These are phyloP conservation scores for Eurytoma californica DNA, from an alignment of 2,888 invertebrate genomes.

Conservation along the genomic window DNA sequence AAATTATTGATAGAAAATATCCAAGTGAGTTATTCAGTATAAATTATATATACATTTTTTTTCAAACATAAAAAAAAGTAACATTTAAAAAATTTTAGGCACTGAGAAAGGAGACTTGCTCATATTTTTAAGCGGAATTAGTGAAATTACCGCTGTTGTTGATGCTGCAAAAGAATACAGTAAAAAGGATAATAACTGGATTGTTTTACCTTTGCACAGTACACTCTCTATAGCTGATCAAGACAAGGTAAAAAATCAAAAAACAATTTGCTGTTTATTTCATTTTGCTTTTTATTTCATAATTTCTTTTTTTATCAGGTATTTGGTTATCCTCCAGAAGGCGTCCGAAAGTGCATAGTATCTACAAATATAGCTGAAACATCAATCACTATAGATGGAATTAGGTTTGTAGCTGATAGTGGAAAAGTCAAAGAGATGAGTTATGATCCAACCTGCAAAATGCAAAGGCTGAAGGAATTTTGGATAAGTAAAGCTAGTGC, in stretches of 20 bases:
- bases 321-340: conserved; percentile 96
- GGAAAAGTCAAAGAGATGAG: conserved; percentile 99
- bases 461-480: conserved; percentile 94
- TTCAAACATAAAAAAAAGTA: conserved; percentile 49
- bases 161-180: conserved; percentile 91
- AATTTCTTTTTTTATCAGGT: conserved; percentile 76
- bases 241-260: conserved; percentile 84
- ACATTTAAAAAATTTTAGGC: conserved; percentile 73
- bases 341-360: conserved; percentile 96
- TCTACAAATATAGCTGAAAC: conserved; percentile 99
- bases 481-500: conserved; percentile 98
- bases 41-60: conserved; percentile 22
- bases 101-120: conserved; percentile 94
- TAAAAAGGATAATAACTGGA: conserved; percentile 89
- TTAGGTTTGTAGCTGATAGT: conserved; percentile 97
- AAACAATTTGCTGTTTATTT: neutral
- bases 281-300: too few species aligned
- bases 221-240: conserved; percentile 95
- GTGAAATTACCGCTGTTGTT: conserved; percentile 91
- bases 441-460: conserved; percentile 92
- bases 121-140: conserved; percentile 95
- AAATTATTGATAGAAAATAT: conserved; percentile 93
- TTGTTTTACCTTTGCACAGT: conserved; percentile 94
- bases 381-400: conserved; percentile 98
- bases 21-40: conserved; percentile 77